Evolutionary conservation across 1,140 invertebrate species (phyloP), one percentile per base, ranked within the genome.

Genomic region (Tetramorium simillimum): DNA sequence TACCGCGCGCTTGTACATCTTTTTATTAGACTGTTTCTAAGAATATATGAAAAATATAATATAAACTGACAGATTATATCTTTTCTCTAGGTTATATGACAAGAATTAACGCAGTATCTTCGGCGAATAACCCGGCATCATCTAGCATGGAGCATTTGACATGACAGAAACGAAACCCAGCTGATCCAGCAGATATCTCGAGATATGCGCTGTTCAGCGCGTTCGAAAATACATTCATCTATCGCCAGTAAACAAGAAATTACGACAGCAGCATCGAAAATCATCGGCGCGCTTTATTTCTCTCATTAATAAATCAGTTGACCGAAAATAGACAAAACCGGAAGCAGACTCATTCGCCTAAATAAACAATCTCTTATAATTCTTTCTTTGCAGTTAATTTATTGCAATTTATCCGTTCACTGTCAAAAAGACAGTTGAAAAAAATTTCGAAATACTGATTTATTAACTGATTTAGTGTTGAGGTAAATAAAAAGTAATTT

Each of bases 1-100:
- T 67, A 85, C 91, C 65, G 70, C 24, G n/a, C 76, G 63, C 12
- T 63, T 90, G 43, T 85, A 88, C 43, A 72, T 75, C 7, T 62
- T 85, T 43, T 58, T 14, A 69, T 18, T 75, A n/a, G 69, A 89
- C 86, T 21, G 1, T 5, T 2, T 67, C 3, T 62, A 18, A 60
- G 28, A 49, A 69, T 24, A 2, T 69, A 24, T 3, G 5, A 24
- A 49, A 14, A 43, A n/a, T 69, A 24, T 24, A 46, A 46, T 69
- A 21, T 46, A 43, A n/a, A 21, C 9, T 46, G 10, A 67, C n/a
- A 46, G n/a, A 67, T 40, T 67, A 21, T 37, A 5, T 2, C 4
- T 53, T n/a, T 56, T 46, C 33, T 33, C 2, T n/a, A 81, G 49
- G 78, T 81, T 81, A 81, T 24, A 28, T 14, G 16, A 18, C 16